A percentile compares a stretch with the other conserved stretches of the same genome.
These are phyloP conservation scores for rabbit (Oryctolagus cuniculus) DNA, from an alignment of 2,113 vertebrate species.

Conservation along the genomic window mOryCun1.1 NC_091439.1:57281501-57282000, in stretches of 20 bases:
- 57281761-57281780: background rate
- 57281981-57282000: background rate
- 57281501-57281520: background rate
- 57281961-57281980: background rate
- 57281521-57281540: background rate
- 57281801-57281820: background rate
- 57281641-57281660: background rate
- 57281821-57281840: background rate
- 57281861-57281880: background rate
- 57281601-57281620: no score
- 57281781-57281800: no score
- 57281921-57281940: background rate
- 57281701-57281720: background rate
- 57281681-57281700: background rate
- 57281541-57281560: background rate
- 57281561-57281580: background rate
- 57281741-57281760: background rate
- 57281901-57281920: background rate
- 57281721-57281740: background rate
- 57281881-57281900: background rate
- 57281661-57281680: background rate
- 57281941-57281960: background rate
- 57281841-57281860: rapidly evolving
- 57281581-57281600: background rate
- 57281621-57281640: background rate